Conservation (phyloP, 2,888 invertebrate genomes). For the Ophion slaviceki region DNA sequence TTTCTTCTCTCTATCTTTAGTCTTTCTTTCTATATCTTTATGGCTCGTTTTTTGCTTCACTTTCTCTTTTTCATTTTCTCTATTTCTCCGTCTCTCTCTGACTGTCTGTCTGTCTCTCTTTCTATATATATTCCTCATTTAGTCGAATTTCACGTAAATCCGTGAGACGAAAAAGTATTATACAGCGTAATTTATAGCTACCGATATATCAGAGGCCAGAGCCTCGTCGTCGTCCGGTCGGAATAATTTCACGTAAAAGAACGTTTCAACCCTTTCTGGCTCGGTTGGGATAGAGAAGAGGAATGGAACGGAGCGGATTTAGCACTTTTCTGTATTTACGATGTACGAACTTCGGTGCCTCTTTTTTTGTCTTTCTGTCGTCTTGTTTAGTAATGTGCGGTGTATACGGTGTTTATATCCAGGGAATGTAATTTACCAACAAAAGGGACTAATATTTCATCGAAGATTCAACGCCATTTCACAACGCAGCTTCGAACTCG, state of each 20-base stretch:
- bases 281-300: slow-evolving; percentile 10
- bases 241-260: slow-evolving; percentile 72
- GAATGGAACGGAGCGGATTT: slow-evolving; percentile 45
- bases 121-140: slow-evolving; percentile 48
- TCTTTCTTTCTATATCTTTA: slow-evolving; percentile 1
- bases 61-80: slow-evolving; percentile 11
- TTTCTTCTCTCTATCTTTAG: not conserved
- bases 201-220: slow-evolving; percentile 72
- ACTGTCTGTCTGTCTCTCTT: not conserved
- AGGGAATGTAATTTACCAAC: slow-evolving; percentile 51
- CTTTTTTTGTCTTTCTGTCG: slow-evolving; percentile 30
- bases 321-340: slow-evolving; percentile 66
- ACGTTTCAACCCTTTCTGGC: slow-evolving; percentile 58
- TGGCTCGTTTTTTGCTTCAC: not conserved
- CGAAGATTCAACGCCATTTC: slow-evolving; percentile 42
- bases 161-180: slow-evolving; percentile 64
- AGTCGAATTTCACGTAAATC: slow-evolving; percentile 69
- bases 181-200: slow-evolving; percentile 72
- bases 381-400: slow-evolving; percentile 14
- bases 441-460: slow-evolving; percentile 60
- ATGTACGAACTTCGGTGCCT: slow-evolving; percentile 45
- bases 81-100: slow-evolving; percentile 9
- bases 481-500: slow-evolving; percentile 26
- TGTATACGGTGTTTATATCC: slow-evolving; percentile 35
- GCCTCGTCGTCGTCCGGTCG: slow-evolving; percentile 62